Base-by-base conservation (phyloP, 1,140 invertebrate species). In the Glossosoma conforme region DNA sequence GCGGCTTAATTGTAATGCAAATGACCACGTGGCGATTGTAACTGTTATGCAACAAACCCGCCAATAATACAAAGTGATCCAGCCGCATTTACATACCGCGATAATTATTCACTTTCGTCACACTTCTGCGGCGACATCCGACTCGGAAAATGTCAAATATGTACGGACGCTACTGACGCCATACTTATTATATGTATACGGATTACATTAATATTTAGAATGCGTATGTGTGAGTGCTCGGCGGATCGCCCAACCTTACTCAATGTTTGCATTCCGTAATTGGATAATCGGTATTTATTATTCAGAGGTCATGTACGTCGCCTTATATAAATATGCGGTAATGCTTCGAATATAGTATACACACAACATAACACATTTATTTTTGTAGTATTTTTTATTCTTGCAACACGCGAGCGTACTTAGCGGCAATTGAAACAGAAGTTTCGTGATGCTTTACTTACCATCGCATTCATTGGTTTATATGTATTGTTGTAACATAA, bases 241-340 rank as follows among this genome's bases (percentile, higher is more conserved):
- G 28, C 38, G 22, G 40, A 24, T 30, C 35, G 17, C 38, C 21
- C n/a, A 25, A 53, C 51, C 51, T 53, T 47, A 44, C 51, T 35
- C 51, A 53, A 53, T 44, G 52, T 54, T 54, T 48, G 52, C 52
- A 48, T 43, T 48, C 52, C 45, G 45, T 54, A 54, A 54, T 54
- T 54, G 52, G 52, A 54, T 54, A 42, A 48, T 15, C 38, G 38
- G 22, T 46, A 46, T 53, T 53, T 53, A 53, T 53, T 46, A 53
- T 53, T 53, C 51, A 53, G 33, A 46, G 32, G 32, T 38, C 44
- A 44, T 25, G 14, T 25, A 25, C 19, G n/a, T 24, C 41, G 35
- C 35, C 13, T 5, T n/a, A n/a, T 13, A 37, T 37, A 17, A 14
- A 17, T 5, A n/a, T n/a, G 35, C 13, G 35, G n/a, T n/a, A n/a